Evolutionary conservation across 2,888 invertebrate genomes (phyloP), one percentile per base, ranked within the genome.

Genomic region (Polydrusus cervinus): DNA sequence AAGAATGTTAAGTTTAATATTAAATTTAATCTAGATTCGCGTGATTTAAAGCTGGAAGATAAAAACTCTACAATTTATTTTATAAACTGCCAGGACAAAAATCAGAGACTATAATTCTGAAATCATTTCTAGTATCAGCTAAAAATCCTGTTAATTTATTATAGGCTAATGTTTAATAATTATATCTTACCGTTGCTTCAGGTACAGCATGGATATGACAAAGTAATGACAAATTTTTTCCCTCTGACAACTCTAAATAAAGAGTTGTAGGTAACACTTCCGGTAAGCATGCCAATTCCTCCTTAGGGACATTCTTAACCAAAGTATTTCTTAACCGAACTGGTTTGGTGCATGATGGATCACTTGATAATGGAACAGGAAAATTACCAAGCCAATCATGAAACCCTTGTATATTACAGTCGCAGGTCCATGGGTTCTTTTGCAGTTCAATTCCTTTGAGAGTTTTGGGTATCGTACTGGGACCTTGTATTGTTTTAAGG

Each of bases 391-490:
- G 89, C 96, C 96, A 96, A 76, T 90, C 88, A 84, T 94, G 92
- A 83, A 96, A 88, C 83, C 94, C 93, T 80, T 92, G 89, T 82
- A 97, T 89, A 81, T 92, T 91, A 86, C 97, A 97, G 87, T 96
- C 95, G 87, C 97, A 97, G 80, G 92, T 91, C 97, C 96, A 97
- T 80, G 93, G 92, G 89, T 97, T 97, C 85, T 93, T 93, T 85
- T 96, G 93, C 81, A 97, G 88, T 82, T 94, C 93, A n/a, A 84
- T 71, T n/a, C 78, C 95, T 82, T 94, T 92, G 79, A 96, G 88
- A 71, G 92, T 92, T 79, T 92, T 92, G 14, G 95, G 94, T 67
- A 95, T 89, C 80, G 93, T 92, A 82, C 91, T 91, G 71, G 89
- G 89, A 61, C 94, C 94, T 83, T 91, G 90, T 81, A 95, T 91